phyloP scores from a whole-genome alignment of 2,113 vertebrate genomes.

The Gopherus evgoodei region DNA sequence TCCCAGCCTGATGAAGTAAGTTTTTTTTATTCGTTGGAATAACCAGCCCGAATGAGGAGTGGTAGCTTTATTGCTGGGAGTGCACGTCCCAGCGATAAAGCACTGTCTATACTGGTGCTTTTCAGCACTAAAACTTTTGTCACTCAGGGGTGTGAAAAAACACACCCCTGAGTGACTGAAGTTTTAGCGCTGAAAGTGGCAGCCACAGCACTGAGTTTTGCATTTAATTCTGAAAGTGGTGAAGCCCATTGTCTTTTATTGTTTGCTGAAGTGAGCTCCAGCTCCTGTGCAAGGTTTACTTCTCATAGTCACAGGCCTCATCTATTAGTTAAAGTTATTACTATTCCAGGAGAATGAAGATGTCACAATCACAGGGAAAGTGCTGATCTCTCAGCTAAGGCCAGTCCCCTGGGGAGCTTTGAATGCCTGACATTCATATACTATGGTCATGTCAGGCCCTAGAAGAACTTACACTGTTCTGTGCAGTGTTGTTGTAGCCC shows the following conservation, averaged over 20 bases:
- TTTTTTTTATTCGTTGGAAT: too few species aligned
- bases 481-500: neutral
- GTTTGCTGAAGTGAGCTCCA: neutral
- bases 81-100: too few species aligned
- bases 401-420: neutral
- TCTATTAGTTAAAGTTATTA: neutral
- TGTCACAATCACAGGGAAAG: neutral
- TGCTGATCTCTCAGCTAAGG: neutral
- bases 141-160: too few species aligned
- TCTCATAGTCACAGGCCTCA: neutral
- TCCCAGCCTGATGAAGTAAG: neutral
- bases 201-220: neutral
- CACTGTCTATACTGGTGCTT: too few species aligned
- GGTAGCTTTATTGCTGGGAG: too few species aligned
- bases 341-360: neutral
- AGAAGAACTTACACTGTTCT: neutral
- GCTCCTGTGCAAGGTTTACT: neutral
- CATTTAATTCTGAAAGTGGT: neutral
- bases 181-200: too few species aligned
- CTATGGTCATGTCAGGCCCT: neutral
- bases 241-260: neutral
- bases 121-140: too few species aligned
- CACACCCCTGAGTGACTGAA: too few species aligned
- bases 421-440: neutral
- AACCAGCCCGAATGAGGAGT: too few species aligned